These are phyloP conservation scores for Cyclophora punctaria DNA, from an alignment of 2,888 invertebrate genomes.

Conservation along the genomic window DNA sequence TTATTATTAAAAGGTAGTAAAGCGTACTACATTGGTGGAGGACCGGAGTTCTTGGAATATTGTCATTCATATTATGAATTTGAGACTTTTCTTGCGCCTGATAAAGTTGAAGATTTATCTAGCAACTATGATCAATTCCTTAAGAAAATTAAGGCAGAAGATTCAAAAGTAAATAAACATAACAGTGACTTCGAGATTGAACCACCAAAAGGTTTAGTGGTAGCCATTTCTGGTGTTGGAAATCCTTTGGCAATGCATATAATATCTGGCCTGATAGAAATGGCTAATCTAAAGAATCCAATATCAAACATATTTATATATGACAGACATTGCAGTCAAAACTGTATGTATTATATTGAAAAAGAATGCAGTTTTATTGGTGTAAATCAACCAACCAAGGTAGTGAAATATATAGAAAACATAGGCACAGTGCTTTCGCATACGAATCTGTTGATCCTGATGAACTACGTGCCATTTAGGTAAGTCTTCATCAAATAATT, in stretches of 20 bases:
- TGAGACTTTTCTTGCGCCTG: conserved; percentile 41
- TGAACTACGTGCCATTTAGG: conserved; percentile 61
- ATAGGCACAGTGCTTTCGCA: conserved; percentile 60
- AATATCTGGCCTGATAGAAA: conserved; percentile 48
- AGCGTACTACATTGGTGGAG: conserved; percentile 74
- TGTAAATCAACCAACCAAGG: conserved; percentile 37
- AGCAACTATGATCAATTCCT: conserved; percentile 41
- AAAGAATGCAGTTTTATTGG: conserved; percentile 45
- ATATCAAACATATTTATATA: conserved; percentile 52
- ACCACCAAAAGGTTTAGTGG: conserved; percentile 21
- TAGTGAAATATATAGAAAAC: conserved; percentile 52
- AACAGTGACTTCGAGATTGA: too few species aligned
- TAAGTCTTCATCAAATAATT: conserved; percentile 23
- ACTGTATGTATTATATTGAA: conserved; percentile 47
- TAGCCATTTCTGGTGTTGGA: conserved; percentile 54
- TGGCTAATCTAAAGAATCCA: conserved; percentile 25
- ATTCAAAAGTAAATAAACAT: conserved; percentile 2
- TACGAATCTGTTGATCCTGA: conserved; percentile 68
- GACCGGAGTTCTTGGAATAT: conserved; percentile 77
- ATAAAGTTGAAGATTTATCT: conserved; percentile 41
- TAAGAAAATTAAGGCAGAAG: conserved; percentile 29
- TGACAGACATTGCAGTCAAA: conserved; percentile 35
- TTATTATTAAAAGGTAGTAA: conserved; percentile 70
- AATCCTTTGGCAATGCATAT: conserved; percentile 45
- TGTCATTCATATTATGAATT: conserved; percentile 75